These are phyloP conservation scores for Cinclus cinclus DNA, from an alignment of 2,113 vertebrate genomes.

Conservation along the genomic window DNA sequence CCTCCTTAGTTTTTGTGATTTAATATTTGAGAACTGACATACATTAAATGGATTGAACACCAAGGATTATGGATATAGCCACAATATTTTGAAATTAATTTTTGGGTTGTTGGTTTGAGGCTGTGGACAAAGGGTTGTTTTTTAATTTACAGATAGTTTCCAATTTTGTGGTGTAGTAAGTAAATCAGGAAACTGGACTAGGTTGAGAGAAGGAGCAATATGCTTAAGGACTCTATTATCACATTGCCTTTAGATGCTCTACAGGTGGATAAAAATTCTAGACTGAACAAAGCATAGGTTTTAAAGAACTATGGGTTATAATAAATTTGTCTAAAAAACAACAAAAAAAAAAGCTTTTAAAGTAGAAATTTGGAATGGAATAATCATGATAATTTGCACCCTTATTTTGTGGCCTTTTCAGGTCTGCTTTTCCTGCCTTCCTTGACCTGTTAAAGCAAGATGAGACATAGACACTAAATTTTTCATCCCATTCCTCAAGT, in stretches of 20 bases:
- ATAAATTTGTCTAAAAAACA: not conserved
- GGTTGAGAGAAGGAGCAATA: not conserved
- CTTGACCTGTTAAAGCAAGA: not conserved
- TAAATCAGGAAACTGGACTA: not conserved
- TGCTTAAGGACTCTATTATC: not conserved
- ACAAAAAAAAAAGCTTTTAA: not conserved
- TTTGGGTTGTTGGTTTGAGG: not conserved
- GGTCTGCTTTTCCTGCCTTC: not conserved
- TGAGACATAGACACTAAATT: not conserved
- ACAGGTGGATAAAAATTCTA: not conserved
- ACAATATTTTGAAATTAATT: not conserved
- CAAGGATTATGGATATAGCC: not conserved
- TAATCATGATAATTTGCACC: not conserved
- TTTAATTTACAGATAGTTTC: not conserved
- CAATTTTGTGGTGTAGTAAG: not conserved
- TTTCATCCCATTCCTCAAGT: not conserved
- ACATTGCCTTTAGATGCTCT: not conserved
- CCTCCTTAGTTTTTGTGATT: not conserved
- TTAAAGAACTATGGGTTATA: not conserved
- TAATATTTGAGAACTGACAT: not conserved
- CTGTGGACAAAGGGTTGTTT: not conserved
- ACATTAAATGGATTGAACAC: not conserved
- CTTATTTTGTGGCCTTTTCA: not conserved
- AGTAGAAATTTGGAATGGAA: not conserved
- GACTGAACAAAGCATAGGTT: not conserved